Conservation (phyloP, 30 jellyfish, hydroid and myxozoan genomes). For the Catostylus mosaicus region DNA sequence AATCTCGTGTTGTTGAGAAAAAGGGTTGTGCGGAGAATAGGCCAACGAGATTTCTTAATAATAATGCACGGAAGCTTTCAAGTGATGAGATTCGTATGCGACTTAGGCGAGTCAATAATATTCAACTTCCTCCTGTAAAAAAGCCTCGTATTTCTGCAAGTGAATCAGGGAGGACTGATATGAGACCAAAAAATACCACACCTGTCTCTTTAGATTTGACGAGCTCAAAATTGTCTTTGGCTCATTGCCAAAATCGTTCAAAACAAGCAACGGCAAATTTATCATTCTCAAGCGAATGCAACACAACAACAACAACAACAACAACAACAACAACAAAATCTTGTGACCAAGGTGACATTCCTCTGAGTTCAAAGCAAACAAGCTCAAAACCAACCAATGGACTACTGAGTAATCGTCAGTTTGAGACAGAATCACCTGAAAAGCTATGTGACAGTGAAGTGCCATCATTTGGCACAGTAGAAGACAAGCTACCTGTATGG, state of each 20-base stretch:
- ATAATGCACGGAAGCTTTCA: not conserved
- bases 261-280: not conserved
- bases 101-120: not conserved
- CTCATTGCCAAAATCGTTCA: not conserved
- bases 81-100: slow-evolving; percentile 34
- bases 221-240: not conserved
- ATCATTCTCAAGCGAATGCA: not conserved
- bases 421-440: not conserved
- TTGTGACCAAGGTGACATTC: not conserved
- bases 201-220: not conserved
- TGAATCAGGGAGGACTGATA: not conserved
- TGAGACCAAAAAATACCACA: not conserved
- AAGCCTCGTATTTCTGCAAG: not conserved
- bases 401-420: not conserved
- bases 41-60: not conserved
- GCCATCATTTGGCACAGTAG: not conserved
- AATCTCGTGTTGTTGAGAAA: not conserved
- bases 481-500: not conserved
- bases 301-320: not conserved
- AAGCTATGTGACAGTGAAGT: not conserved
- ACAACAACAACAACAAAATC: not conserved
- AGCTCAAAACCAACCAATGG: not conserved
- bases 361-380: not conserved
- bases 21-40: not conserved
- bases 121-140: not conserved